A percentile compares a stretch with the other conserved stretches of the same genome.
These are phyloP conservation scores for Lonchura striata DNA, from an alignment of 2,113 vertebrate genomes.

Conservation along the genomic window DNA sequence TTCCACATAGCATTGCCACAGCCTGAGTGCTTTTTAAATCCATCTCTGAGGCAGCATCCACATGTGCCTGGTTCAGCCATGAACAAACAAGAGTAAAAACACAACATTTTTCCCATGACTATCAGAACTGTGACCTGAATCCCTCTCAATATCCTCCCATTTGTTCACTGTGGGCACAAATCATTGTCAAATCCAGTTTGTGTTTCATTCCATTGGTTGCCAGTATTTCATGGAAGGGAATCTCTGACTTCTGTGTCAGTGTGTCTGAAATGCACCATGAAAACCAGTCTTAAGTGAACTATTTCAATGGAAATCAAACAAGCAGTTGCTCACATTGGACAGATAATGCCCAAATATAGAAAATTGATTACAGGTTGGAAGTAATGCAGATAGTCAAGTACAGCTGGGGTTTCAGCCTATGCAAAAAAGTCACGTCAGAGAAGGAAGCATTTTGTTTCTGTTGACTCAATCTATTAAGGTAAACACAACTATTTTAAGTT, in stretches of 20 bases:
- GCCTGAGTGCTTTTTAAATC: not conserved
- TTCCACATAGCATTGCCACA: not conserved
- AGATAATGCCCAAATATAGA: not conserved
- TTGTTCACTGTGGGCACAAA: not conserved
- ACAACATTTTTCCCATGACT: rapidly evolving
- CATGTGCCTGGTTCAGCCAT: rapidly evolving
- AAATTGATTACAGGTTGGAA: not conserved
- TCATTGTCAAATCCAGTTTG: not conserved
- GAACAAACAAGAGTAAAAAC: not conserved
- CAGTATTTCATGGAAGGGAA: not conserved
- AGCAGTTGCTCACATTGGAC: not conserved
- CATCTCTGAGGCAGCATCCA: not conserved
- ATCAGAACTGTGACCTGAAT: not conserved
- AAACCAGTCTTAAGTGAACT: not conserved
- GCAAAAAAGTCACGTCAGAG: not conserved
- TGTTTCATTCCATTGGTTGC: rapidly evolving
- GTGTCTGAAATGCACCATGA: not conserved
- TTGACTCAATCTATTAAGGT: not conserved
- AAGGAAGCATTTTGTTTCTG: not conserved
- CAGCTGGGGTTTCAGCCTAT: not conserved
- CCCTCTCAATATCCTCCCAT: not conserved
- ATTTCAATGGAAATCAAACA: not conserved
- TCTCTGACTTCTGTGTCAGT: not conserved
- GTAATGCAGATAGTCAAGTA: not conserved
- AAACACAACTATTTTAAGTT: not conserved